Evolutionary conservation across 2,888 invertebrate species (phyloP).

Genomic region (Esperia sulphurella): DNA sequence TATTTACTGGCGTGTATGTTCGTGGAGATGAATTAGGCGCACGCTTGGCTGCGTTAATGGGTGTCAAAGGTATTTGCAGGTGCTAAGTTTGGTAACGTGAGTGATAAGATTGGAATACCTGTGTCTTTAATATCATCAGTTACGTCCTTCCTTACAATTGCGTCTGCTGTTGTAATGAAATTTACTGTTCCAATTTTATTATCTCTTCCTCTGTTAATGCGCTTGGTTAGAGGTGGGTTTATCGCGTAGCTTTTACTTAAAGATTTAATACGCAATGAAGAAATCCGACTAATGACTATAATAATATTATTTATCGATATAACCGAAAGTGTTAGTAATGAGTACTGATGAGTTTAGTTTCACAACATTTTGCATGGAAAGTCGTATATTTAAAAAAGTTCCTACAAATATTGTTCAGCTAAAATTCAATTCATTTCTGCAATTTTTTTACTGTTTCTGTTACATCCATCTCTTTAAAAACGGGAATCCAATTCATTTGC

Average conservation of each 20-base stretch:
- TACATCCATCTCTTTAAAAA: background rate
- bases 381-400: too few relatives aligned
- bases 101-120: slow-evolving; percentile 1
- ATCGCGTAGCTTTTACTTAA: too few relatives aligned
- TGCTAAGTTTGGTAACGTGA: slow-evolving; percentile 3
- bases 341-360: too few relatives aligned
- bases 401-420: too few relatives aligned
- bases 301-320: too few relatives aligned
- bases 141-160: background rate
- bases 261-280: too few relatives aligned
- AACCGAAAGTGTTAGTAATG: too few relatives aligned
- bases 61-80: slow-evolving; percentile 6
- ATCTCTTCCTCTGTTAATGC: background rate
- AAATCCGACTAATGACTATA: too few relatives aligned
- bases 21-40: slow-evolving; percentile 21
- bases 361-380: too few relatives aligned
- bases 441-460: background rate
- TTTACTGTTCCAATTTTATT: background rate
- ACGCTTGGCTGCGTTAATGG: slow-evolving; percentile 18
- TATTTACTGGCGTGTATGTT: slow-evolving; percentile 14
- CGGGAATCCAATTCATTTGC: background rate
- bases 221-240: too few relatives aligned
- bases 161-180: background rate
- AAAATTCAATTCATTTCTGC: too few relatives aligned
- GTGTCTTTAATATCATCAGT: background rate